Evolutionary conservation across 2,888 invertebrate genomes (phyloP).

Genomic region (Coelinius sp.): DNA sequence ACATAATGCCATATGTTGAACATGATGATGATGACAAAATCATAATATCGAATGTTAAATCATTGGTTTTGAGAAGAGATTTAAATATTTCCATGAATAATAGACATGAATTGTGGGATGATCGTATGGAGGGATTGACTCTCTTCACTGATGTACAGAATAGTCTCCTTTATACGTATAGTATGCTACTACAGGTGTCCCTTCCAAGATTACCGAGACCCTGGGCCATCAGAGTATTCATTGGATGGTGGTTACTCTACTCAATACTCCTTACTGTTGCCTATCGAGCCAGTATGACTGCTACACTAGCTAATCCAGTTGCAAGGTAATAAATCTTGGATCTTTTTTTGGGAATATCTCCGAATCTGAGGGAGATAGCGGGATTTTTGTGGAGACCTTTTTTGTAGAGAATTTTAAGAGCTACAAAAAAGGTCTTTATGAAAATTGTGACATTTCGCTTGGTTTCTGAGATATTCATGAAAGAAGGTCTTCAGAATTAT

Average conservation of each 20-base stretch:
- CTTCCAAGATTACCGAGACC: conserved; percentile 83
- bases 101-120: conserved; percentile 1
- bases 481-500: too few relatives aligned
- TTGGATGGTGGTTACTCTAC: conserved; percentile 92
- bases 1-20: conserved; percentile 41
- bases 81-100: neutral
- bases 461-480: too few relatives aligned
- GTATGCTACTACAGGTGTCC: conserved; percentile 86
- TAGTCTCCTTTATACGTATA: conserved; percentile 84
- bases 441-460: too few relatives aligned
- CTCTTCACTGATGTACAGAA: conserved; percentile 81
- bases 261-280: conserved; percentile 84
- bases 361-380: too few relatives aligned
- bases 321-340: conserved; percentile 73
- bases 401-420: too few relatives aligned
- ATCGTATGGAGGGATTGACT: conserved; percentile 73
- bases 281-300: conserved; percentile 88
- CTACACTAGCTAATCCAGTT: conserved; percentile 84
- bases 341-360: too few relatives aligned
- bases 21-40: neutral
- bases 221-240: conserved; percentile 85
- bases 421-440: too few relatives aligned
- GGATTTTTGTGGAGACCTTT: too few relatives aligned
- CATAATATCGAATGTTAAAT: neutral
- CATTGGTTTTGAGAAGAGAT: neutral